phyloP scores from a whole-genome alignment of 23 tunicate genomes.

The Aplidium turbinatum region DNA sequence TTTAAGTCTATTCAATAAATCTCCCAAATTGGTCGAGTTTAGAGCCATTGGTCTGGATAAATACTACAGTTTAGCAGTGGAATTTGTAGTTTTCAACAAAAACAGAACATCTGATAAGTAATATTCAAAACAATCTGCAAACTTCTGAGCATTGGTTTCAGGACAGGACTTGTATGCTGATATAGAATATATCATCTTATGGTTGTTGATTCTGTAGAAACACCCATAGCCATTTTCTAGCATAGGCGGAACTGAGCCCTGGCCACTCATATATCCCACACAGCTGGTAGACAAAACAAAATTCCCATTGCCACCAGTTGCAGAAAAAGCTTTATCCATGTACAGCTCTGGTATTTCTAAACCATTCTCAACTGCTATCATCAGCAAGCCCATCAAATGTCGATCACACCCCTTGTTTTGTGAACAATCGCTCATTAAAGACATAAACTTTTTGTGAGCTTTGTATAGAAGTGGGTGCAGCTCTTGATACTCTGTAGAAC shows the following conservation, averaged over 20 bases:
- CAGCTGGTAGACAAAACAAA: conserved; percentile 85
- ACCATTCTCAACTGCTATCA: conserved; percentile 56
- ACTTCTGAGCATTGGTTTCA: conserved; percentile 42
- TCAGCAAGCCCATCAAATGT: conserved; percentile 70
- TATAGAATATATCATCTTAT: conserved; percentile 48
- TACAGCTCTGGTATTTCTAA: conserved; percentile 64
- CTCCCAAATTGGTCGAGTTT: no score
- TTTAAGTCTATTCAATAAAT: no score
- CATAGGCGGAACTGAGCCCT: conserved; percentile 93
- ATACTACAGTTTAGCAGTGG: no score
- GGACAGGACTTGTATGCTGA: conserved; percentile 59
- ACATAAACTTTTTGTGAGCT: conserved; percentile 73
- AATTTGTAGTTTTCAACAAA: conserved; percentile 26
- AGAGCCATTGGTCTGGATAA: no score
- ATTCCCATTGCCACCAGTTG: conserved; percentile 88
- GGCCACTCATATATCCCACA: conserved; percentile 69
- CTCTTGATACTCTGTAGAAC: conserved; percentile 14
- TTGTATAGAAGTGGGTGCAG: conserved; percentile 18
- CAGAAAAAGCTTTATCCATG: conserved; percentile 61
- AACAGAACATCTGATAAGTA: conserved; percentile 38
- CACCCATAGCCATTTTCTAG: conserved; percentile 84
- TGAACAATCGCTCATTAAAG: conserved; percentile 69
- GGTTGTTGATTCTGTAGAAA: conserved; percentile 78
- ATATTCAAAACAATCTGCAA: conserved; percentile 40
- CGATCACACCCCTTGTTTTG: conserved; percentile 86